Conservation (phyloP, 1,140 invertebrate species). For the Pissodes strobi region DNA sequence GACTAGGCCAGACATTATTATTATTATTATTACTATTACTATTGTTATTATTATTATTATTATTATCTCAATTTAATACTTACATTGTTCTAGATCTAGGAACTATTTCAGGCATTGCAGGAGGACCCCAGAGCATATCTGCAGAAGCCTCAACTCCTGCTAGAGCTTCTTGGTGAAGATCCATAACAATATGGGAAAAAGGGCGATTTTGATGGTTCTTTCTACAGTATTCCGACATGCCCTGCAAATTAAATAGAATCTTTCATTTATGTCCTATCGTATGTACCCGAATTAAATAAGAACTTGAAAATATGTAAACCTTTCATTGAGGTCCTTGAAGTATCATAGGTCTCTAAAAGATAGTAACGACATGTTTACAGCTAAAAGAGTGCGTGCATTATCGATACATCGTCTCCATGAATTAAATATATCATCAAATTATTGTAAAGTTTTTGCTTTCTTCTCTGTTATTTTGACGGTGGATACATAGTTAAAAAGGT, state of each 20-base stretch:
- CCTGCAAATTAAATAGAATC: conserved; percentile 53
- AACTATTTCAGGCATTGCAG: conserved; percentile 52
- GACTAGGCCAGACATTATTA: too few species aligned
- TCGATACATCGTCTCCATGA: too few species aligned
- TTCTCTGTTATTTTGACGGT: too few species aligned
- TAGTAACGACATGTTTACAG: too few species aligned
- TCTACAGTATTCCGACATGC: conserved; percentile 65
- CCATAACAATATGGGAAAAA: conserved; percentile 67
- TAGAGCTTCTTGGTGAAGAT: conserved; percentile 63
- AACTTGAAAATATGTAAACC: neutral
- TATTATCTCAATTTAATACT: neutral
- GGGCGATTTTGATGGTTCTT: conserved; percentile 60
- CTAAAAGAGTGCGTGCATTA: too few species aligned
- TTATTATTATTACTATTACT: too few species aligned
- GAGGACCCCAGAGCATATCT: conserved; percentile 51
- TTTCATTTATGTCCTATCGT: neutral
- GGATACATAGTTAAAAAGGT: too few species aligned
- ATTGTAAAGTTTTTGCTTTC: too few species aligned
- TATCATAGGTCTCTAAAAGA: too few species aligned
- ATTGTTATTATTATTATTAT: conserved; percentile 4
- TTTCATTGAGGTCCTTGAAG: too few species aligned
- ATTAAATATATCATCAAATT: too few species aligned
- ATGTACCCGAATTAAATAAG: neutral
- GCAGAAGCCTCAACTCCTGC: conserved; percentile 44
- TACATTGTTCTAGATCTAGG: conserved; percentile 49